phyloP scores from a whole-genome alignment of 2,113 vertebrate genomes.

The Mungos mungo region DNA sequence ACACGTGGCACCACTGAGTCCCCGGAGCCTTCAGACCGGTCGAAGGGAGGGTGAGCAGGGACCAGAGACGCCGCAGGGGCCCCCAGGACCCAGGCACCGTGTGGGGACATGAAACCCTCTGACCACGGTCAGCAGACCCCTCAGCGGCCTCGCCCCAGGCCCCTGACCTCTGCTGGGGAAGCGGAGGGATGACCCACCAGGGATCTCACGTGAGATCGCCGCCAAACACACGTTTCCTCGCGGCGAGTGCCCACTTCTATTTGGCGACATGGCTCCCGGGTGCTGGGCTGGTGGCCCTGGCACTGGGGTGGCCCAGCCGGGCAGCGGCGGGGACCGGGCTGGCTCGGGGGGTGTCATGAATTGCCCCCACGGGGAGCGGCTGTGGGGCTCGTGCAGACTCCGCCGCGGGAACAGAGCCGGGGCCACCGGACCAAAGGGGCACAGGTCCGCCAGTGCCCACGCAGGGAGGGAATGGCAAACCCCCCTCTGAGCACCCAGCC shows the following conservation, averaged over 20 bases:
- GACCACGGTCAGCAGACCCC: background rate
- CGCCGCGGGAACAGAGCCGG: background rate
- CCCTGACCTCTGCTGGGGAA: background rate
- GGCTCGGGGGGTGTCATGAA: background rate
- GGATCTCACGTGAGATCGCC: background rate
- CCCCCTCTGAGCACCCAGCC: background rate
- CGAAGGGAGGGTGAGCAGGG: background rate
- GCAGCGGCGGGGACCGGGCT: background rate
- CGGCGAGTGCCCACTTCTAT: background rate
- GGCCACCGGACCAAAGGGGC: background rate
- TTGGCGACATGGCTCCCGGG: rapidly evolving
- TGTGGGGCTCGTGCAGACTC: background rate
- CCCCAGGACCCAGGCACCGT: background rate
- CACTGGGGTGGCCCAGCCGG: rapidly evolving
- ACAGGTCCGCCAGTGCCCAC: background rate
- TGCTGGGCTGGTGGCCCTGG: background rate
- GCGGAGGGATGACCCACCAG: background rate
- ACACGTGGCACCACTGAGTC: background rate
- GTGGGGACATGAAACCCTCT: too few species aligned
- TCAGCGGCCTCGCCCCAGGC: background rate
- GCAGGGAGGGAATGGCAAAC: rapidly evolving
- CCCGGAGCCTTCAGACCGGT: background rate
- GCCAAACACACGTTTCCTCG: background rate
- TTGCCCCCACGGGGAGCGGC: background rate
- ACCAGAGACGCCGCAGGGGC: background rate